Base-by-base conservation (phyloP, 2,797 vertebrate genomes). In the Liparis tanakae region DNA sequence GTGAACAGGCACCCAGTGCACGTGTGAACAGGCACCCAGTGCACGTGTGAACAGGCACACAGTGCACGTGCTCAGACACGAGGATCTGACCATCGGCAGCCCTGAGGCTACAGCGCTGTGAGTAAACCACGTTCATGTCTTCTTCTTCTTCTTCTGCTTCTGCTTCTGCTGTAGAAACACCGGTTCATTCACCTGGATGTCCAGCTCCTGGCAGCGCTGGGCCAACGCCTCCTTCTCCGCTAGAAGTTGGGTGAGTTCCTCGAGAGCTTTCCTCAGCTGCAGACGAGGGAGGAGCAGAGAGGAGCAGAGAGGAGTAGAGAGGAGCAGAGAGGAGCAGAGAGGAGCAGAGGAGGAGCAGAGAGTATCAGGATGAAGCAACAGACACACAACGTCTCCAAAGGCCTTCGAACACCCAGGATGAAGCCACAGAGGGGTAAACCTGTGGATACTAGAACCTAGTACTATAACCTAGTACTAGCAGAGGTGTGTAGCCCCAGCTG, bases 161-260 rank as follows among this genome's bases (percentile, higher is more conserved):
- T 30, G 2, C 57, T 72, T 46, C 39, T 18, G 18, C 17, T 46
- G 53, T 0, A 25, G 10, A 25, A 64, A 50, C 37, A 22, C 10
- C 0, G 0, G 14, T 20, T 14, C 56, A 44, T 85, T 87, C 79
- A 99, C 98, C 97, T 99, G 98, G 44, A 97, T 77, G 80, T 99
- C 98, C 20, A 99, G 92, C 87, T 98, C 97, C 85, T 97, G 95
- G 76, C 98, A 99, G 76, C 98, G 95, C 61, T 97, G 97, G 12
- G 94, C 94, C 58, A 99, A 80, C 15, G 96, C 96, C 50, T 99
- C 97, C 87, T 97, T 99, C 87, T 97, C 96, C 70, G 95, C 84
- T 41, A 93, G 68, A n/a, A 96, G 94, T 72, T 96, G 95, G 61
- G 94, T 80, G 64, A 98, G 94, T n/a, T 97, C 94, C 81, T 97